phyloP scores from a whole-genome alignment of 2,888 invertebrate genomes.

The Laspeyria flexula region DNA sequence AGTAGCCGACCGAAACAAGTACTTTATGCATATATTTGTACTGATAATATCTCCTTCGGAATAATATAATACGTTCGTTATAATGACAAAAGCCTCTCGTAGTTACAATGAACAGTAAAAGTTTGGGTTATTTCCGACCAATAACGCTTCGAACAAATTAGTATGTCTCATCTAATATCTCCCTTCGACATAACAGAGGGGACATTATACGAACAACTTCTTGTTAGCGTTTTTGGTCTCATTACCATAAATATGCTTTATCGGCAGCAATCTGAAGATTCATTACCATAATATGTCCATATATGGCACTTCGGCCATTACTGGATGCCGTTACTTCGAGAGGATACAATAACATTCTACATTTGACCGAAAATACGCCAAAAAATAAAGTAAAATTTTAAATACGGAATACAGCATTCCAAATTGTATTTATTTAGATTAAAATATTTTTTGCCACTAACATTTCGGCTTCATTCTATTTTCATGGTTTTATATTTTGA shows the following conservation, averaged over 20 bases:
- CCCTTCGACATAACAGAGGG: neutral
- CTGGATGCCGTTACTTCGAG: too few relatives aligned
- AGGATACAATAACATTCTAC: too few relatives aligned
- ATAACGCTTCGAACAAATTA: neutral
- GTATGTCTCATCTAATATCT: neutral
- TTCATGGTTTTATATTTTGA: neutral
- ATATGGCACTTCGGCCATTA: neutral
- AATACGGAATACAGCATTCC: too few relatives aligned
- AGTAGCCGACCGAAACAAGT: too few relatives aligned
- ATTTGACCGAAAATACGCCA: too few relatives aligned
- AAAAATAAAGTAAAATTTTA: too few relatives aligned
- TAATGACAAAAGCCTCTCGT: neutral
- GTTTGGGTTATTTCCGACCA: neutral
- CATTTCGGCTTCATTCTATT: neutral
- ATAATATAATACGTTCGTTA: neutral
- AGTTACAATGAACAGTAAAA: neutral
- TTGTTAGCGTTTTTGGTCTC: conserved; percentile 11
- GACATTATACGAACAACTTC: conserved; percentile 6
- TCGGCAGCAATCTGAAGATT: neutral
- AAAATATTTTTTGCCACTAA: neutral
- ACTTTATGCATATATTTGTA: too few relatives aligned
- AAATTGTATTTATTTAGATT: neutral
- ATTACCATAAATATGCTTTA: conserved; percentile 7
- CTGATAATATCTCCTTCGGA: too few relatives aligned
- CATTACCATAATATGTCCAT: neutral